phyloP scores from a whole-genome alignment of 2,113 vertebrate genomes.

The Dolichotis patagonum region DNA sequence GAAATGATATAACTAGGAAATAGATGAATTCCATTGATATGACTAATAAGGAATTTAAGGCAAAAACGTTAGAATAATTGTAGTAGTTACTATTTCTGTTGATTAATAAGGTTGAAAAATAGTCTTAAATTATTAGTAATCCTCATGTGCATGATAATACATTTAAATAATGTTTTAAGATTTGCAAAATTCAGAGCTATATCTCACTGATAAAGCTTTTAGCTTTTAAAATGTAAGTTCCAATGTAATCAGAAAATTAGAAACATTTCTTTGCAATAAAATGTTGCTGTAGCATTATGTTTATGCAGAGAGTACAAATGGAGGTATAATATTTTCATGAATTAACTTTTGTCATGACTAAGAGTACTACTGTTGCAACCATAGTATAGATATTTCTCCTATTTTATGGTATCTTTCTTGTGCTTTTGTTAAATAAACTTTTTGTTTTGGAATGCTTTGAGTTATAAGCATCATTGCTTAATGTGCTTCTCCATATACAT shows the following conservation, averaged over 20 bases:
- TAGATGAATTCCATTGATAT: not conserved
- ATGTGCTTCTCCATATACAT: not conserved
- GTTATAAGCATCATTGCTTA: not conserved
- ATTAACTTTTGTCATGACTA: not conserved
- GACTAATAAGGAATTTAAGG: not conserved
- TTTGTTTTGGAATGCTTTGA: not conserved
- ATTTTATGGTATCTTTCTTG: not conserved
- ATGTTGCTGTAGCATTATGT: not conserved
- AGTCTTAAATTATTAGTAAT: not conserved
- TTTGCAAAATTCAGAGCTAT: not conserved
- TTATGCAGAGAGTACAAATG: not conserved
- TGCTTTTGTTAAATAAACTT: not conserved
- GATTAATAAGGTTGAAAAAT: not conserved
- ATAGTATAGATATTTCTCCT: not conserved
- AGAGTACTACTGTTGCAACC: not conserved
- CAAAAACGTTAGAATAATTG: not conserved
- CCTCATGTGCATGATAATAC: not conserved
- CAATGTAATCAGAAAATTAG: not conserved
- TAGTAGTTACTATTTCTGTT: not conserved
- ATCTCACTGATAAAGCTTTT: not conserved
- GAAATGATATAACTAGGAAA: not conserved
- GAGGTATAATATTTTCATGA: not conserved
- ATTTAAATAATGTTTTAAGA: not conserved
- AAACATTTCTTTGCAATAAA: not conserved
- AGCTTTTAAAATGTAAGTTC: not conserved